phyloP scores from a whole-genome alignment of 2,113 vertebrate genomes.

The Spilogale gracilis region DNA sequence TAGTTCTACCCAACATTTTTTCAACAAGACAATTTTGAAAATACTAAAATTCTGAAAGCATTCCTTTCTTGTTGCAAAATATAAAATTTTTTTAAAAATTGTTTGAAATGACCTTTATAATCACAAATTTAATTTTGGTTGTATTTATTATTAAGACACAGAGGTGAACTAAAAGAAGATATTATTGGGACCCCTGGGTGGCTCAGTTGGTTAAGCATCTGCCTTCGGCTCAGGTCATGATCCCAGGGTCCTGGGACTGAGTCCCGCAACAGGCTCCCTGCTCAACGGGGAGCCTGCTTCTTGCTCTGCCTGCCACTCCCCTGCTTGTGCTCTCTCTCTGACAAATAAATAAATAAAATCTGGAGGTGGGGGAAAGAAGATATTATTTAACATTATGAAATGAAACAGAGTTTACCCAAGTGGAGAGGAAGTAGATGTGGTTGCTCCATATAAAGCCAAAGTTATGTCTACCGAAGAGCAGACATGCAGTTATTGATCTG shows the following conservation, averaged over 20 bases:
- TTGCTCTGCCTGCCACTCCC: neutral
- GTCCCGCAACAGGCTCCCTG: too few relatives aligned
- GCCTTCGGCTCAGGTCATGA: neutral
- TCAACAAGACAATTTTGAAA: constrained; percentile 11
- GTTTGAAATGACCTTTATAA: neutral
- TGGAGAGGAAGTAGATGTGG: neutral
- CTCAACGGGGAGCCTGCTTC: neutral
- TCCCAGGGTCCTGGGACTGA: neutral
- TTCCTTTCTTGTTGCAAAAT: constrained; percentile 1
- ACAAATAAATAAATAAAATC: neutral
- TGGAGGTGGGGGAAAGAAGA: neutral
- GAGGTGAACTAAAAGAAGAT: neutral
- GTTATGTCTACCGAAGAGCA: neutral
- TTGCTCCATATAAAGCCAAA: constrained; percentile 17
- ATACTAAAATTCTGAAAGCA: neutral
- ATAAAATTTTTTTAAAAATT: neutral
- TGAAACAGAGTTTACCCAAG: constrained; percentile 54
- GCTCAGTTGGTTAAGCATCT: neutral
- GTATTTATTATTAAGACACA: constrained; percentile 2
- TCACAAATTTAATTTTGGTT: constrained; percentile 38
- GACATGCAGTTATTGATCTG: constrained; percentile 62
- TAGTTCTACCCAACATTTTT: constrained; percentile 55
- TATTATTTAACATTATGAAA: neutral
- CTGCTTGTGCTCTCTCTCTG: neutral
- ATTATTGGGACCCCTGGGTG: neutral